These are phyloP conservation scores for Aphelocoma coerulescens DNA, from an alignment of 2,113 vertebrate genomes.

Conservation along the genomic window DNA sequence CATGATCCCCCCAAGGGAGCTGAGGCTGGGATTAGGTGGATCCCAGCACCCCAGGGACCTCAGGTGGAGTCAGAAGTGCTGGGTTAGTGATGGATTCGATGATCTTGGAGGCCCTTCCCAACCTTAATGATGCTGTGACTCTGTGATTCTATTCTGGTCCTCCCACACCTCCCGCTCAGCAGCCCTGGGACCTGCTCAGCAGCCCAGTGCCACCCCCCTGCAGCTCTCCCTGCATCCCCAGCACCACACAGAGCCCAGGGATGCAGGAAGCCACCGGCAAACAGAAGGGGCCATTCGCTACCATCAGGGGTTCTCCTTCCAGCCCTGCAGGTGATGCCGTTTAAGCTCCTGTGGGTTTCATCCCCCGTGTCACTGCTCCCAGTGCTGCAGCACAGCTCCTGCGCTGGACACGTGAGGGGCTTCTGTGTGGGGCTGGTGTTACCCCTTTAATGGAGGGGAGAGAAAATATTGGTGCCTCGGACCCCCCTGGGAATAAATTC, in stretches of 20 bases:
- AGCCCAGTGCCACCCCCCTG: neutral
- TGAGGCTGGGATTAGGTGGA: neutral
- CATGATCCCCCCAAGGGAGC: neutral
- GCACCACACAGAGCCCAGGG: rapidly evolving
- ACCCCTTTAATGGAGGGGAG: constrained; percentile 21
- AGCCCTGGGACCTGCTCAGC: neutral
- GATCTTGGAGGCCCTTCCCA: neutral
- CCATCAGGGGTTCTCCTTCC: neutral
- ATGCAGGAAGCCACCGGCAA: neutral
- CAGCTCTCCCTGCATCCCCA: neutral
- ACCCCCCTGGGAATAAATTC: constrained; percentile 55
- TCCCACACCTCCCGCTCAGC: neutral
- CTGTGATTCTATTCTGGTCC: neutral
- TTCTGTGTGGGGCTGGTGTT: neutral
- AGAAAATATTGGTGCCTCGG: constrained; percentile 31
- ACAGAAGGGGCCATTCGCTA: rapidly evolving
- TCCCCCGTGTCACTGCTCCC: rapidly evolving
- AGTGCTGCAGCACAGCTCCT: neutral
- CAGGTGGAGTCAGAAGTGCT: neutral
- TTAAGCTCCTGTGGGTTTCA: neutral
- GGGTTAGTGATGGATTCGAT: neutral
- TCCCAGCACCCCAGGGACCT: neutral
- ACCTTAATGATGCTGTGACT: neutral
- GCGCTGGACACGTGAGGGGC: neutral
- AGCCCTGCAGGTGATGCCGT: neutral